A percentile compares a stretch with the other conserved stretches of the same genome.
Evolutionary conservation across 30 jellyfish, hydroid and myxozoan genomes (phyloP).

Genomic region (Calvadosia cruxmelitensis): DNA sequence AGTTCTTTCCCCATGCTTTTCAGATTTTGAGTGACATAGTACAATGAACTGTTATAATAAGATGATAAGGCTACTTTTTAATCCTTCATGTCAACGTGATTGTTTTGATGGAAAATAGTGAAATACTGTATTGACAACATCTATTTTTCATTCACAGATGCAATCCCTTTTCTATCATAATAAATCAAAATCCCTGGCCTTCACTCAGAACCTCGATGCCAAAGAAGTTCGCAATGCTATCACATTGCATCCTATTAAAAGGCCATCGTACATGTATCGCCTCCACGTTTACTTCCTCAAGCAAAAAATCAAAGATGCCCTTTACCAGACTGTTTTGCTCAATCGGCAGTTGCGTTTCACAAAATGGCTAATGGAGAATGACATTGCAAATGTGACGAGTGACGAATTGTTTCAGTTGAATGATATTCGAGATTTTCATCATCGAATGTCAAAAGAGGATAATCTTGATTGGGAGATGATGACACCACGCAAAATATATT

Average conservation of each 20-base stretch:
- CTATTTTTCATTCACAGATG: conserved; percentile 44
- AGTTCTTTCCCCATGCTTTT: too few species aligned
- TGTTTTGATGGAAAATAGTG: too few species aligned
- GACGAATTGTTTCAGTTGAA: conserved; percentile 46
- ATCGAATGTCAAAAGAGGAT: conserved; percentile 53
- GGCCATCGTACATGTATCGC: conserved; percentile 84
- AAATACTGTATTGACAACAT: background rate
- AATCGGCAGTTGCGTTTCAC: conserved; percentile 52
- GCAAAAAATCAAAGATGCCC: conserved; percentile 60
- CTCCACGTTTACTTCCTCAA: conserved; percentile 85
- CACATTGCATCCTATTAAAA: conserved; percentile 85
- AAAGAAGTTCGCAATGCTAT: conserved; percentile 93
- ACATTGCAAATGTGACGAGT: conserved; percentile 19
- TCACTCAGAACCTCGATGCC: conserved; percentile 59
- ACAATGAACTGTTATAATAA: too few species aligned
- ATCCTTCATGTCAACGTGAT: too few species aligned
- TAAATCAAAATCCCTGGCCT: conserved; percentile 68
- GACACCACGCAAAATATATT: conserved; percentile 82
- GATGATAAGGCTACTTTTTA: too few species aligned
- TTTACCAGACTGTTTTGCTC: conserved; percentile 45
- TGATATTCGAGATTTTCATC: conserved; percentile 60
- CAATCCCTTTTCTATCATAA: conserved; percentile 94
- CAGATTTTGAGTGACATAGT: too few species aligned
- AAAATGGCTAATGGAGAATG: conserved; percentile 39
- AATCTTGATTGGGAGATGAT: conserved; percentile 97